These are phyloP conservation scores for Bombylius discolor DNA, from an alignment of 2,888 invertebrate species.

Conservation along the genomic window DNA sequence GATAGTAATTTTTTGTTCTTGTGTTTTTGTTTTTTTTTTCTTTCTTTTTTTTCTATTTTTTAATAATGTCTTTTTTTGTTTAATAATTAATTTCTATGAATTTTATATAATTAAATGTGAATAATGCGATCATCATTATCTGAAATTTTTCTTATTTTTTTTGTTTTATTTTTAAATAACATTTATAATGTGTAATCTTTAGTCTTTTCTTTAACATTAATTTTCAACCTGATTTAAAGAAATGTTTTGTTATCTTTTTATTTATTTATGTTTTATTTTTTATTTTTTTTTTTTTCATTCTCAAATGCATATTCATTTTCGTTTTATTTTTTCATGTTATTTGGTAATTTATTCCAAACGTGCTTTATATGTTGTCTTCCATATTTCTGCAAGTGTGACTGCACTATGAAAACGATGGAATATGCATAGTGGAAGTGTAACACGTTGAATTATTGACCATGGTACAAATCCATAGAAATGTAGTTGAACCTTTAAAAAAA, in stretches of 20 bases:
- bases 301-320: too few relatives aligned
- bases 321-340: too few relatives aligned
- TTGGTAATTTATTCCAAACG: constrained; percentile 58
- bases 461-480: constrained; percentile 87
- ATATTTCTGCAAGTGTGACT: constrained; percentile 86
- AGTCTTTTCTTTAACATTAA: not conserved
- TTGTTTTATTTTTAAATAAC: not conserved
- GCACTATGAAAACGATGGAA: constrained; percentile 95
- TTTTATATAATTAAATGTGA: too few relatives aligned
- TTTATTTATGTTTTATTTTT: not conserved
- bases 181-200: too few relatives aligned
- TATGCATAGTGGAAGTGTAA: constrained; percentile 86
- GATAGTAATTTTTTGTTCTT: too few relatives aligned
- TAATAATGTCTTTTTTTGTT: too few relatives aligned
- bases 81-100: too few relatives aligned
- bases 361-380: constrained; percentile 91
- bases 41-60: too few relatives aligned
- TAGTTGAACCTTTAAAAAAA: constrained; percentile 51
- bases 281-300: too few relatives aligned
- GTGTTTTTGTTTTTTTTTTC: too few relatives aligned
- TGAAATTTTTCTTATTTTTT: not conserved
- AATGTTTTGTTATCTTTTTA: not conserved
- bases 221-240: too few relatives aligned
- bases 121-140: too few relatives aligned
- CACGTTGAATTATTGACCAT: constrained; percentile 86